Evolutionary conservation across 2,797 vertebrate species (phyloP).

Genomic region (Sebastes iracundus): DNA sequence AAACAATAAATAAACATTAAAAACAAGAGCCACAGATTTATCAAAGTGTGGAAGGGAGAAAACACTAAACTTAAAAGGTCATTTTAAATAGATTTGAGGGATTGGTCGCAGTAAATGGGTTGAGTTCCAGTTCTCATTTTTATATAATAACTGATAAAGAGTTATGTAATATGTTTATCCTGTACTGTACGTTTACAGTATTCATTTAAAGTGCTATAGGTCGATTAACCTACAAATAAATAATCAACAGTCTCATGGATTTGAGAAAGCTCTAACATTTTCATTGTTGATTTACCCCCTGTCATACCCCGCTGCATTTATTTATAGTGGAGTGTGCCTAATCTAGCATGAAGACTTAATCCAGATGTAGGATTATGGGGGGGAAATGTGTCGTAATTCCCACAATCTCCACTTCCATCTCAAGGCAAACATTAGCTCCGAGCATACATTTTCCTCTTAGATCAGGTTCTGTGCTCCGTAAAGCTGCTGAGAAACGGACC

Average conservation of each 20-base stretch:
- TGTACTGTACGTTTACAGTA: not conserved
- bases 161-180: not conserved
- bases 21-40: not conserved
- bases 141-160: not conserved
- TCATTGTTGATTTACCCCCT: conserved; percentile 28
- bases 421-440: conserved; percentile 27
- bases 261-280: conserved; percentile 7
- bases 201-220: not conserved
- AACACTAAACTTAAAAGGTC: not conserved
- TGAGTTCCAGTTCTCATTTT: too few relatives aligned
- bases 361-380: conserved; percentile 63
- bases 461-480: conserved; percentile 8
- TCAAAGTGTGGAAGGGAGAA: not conserved
- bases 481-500: conserved; percentile 2
- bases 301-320: conserved; percentile 6
- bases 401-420: conserved; percentile 46
- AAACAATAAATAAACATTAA: not conserved
- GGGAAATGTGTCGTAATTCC: conserved; percentile 57
- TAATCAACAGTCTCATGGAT: not conserved
- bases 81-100: not conserved
- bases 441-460: conserved; percentile 17
- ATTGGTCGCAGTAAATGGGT: not conserved
- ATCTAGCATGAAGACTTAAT: conserved; percentile 56
- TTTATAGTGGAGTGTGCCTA: conserved; percentile 33
- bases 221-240: not conserved